Percentiles rank a stretch among this genome's conserved stretches.
phyloP scores from a whole-genome alignment of 2,797 vertebrate genomes.

The Darevskia mixta region DNA sequence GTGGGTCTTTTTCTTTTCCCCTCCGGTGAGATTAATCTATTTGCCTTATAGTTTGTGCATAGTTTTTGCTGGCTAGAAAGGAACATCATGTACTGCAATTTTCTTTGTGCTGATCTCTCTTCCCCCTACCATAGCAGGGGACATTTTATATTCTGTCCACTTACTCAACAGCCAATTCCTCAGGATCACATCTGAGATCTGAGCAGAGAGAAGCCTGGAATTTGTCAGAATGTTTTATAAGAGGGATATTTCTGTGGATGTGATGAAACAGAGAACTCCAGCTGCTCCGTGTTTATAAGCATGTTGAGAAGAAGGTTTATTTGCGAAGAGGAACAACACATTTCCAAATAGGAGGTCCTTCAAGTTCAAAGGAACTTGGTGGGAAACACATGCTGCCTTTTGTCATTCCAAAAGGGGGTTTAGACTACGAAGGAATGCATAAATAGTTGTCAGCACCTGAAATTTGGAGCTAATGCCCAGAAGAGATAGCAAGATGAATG shows the following conservation, averaged over 20 bases:
- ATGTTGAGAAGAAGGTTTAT: conserved; percentile 37
- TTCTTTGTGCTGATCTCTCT: conserved; percentile 33
- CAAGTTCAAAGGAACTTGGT: conserved; percentile 41
- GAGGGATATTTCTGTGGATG: conserved; percentile 58
- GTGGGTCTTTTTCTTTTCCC: conserved; percentile 37
- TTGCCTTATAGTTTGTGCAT: conserved; percentile 32
- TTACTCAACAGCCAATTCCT: conserved; percentile 59
- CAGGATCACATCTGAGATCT: conserved; percentile 35
- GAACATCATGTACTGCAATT: conserved; percentile 13
- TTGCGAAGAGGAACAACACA: conserved; percentile 23
- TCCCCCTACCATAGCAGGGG: conserved; percentile 37
- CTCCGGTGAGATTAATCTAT: conserved; percentile 37
- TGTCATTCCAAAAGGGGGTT: conserved; percentile 14
- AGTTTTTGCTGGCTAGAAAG: conserved; percentile 47
- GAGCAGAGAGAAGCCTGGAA: conserved; percentile 51
- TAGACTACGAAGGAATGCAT: conserved; percentile 30
- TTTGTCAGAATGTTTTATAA: conserved; percentile 47
- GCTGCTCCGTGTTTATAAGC: conserved; percentile 46
- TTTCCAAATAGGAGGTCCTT: conserved; percentile 25
- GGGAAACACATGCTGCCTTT: conserved; percentile 5
- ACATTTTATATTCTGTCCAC: conserved; percentile 57
- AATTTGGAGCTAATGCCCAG: conserved; percentile 18
- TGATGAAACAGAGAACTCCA: conserved; percentile 55
- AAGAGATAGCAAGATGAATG: conserved; percentile 11
- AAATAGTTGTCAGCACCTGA: conserved; percentile 5